phyloP scores from a whole-genome alignment of 2,797 vertebrate species.

The Basileuterus tristriatus region DNA sequence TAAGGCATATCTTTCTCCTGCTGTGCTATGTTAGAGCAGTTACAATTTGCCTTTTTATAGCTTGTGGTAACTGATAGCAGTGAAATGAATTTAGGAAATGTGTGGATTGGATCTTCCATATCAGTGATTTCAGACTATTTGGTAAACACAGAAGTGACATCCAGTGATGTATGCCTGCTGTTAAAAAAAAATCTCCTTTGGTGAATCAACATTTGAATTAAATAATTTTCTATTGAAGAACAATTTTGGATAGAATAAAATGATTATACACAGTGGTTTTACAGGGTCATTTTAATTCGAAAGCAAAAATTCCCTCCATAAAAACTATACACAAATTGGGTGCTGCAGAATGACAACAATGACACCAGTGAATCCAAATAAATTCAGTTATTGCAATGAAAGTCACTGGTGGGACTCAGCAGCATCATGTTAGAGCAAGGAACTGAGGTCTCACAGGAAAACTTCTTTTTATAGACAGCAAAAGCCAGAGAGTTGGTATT shows the following conservation, averaged over 20 bases:
- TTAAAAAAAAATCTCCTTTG: not conserved
- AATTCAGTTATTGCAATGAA: not conserved
- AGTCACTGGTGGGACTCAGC: not conserved
- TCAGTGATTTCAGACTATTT: constrained; percentile 56
- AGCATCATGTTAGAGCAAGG: not conserved
- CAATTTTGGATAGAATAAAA: not conserved
- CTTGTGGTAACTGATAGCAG: constrained; percentile 54
- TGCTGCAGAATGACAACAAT: not conserved
- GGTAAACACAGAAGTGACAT: constrained; percentile 54
- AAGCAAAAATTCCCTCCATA: not conserved
- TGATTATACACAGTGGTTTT: not conserved
- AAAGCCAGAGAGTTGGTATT: not conserved
- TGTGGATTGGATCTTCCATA: constrained; percentile 47
- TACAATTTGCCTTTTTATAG: constrained; percentile 61
- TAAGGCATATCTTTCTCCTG: constrained; percentile 5
- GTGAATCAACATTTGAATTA: not conserved
- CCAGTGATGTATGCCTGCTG: constrained; percentile 11
- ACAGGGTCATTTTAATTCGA: not conserved
- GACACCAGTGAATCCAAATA: not conserved
- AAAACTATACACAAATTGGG: not conserved
- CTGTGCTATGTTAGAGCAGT: constrained; percentile 47
- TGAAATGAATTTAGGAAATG: constrained; percentile 61
- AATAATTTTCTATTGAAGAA: not conserved
- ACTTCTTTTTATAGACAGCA: not conserved
- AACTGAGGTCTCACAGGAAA: not conserved